These are phyloP conservation scores for Patella depressa DNA, from an alignment of 2,888 invertebrate genomes.

Conservation along the genomic window DNA sequence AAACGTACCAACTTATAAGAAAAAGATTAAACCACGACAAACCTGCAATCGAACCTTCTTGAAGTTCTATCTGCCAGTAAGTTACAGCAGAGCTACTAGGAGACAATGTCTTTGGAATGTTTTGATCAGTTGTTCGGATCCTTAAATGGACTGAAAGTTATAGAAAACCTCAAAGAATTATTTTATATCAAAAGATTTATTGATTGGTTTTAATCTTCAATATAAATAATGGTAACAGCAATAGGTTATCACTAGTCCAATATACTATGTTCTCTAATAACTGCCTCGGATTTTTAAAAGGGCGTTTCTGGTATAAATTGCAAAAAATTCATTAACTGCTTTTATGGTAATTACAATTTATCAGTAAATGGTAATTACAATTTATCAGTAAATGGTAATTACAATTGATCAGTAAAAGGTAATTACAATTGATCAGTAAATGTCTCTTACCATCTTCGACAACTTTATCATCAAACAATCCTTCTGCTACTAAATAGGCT, in stretches of 20 bases:
- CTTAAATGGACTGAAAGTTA: constrained; percentile 64
- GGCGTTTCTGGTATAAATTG: no score
- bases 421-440: background rate
- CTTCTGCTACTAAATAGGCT: constrained; percentile 68
- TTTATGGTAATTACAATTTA: no score
- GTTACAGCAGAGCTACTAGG: constrained; percentile 69
- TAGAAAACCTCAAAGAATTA: background rate
- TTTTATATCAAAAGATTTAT: background rate
- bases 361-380: no score
- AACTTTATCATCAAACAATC: constrained; percentile 64
- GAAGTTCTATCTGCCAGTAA: constrained; percentile 69
- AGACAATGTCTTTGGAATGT: constrained; percentile 66
- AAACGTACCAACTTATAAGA: no score
- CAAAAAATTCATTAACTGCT: no score
- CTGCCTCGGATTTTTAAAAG: no score
- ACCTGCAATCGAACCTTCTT: constrained; percentile 57
- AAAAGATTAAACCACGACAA: background rate
- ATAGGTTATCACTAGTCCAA: no score
- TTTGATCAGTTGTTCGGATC: constrained; percentile 63
- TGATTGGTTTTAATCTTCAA: background rate
- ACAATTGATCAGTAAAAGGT: no score
- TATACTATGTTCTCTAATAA: no score
- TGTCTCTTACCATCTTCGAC: constrained; percentile 62
- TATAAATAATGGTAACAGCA: background rate
- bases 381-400: no score